Conservation (phyloP, 1,140 invertebrate species). For the Pectinophora gossypiella region DNA sequence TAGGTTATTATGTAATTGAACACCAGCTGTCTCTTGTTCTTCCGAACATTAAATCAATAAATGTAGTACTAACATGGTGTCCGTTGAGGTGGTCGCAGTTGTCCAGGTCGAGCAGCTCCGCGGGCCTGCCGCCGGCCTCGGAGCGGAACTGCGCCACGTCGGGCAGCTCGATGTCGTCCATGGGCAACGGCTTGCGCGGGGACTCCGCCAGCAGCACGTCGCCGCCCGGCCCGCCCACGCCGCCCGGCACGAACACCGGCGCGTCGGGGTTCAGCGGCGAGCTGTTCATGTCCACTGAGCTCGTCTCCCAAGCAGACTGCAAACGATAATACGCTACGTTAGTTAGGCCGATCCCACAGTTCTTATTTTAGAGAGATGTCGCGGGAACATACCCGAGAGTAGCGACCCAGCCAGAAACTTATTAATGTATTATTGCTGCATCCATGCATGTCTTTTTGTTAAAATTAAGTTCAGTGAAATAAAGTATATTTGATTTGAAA, state of each 20-base stretch:
- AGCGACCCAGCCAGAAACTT: too few species aligned
- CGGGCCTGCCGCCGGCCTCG: conserved; percentile 77
- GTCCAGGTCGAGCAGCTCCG: conserved; percentile 75
- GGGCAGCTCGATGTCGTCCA: conserved; percentile 79
- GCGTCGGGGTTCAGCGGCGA: conserved; percentile 85
- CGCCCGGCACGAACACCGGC: conserved; percentile 81
- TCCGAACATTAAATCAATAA: too few species aligned
- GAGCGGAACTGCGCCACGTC: conserved; percentile 79
- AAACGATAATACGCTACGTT: conserved; percentile 16
- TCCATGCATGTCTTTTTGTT: too few species aligned
- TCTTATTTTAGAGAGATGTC: too few species aligned
- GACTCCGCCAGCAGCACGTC: conserved; percentile 79
- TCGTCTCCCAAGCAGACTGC: conserved; percentile 68
- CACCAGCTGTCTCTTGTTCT: too few species aligned
- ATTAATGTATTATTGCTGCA: too few species aligned
- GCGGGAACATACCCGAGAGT: too few species aligned
- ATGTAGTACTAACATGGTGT: conserved; percentile 69
- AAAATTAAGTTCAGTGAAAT: too few species aligned
- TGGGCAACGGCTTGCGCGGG: conserved; percentile 76
- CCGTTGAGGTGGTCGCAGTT: conserved; percentile 74
- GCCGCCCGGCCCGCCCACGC: conserved; percentile 64
- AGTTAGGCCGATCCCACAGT: background rate
- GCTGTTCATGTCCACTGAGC: conserved; percentile 80
- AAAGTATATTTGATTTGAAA: too few species aligned
- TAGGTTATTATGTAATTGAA: too few species aligned